Evolutionary conservation across 2,888 invertebrate species (phyloP).

Genomic region (Noctua janthe): DNA sequence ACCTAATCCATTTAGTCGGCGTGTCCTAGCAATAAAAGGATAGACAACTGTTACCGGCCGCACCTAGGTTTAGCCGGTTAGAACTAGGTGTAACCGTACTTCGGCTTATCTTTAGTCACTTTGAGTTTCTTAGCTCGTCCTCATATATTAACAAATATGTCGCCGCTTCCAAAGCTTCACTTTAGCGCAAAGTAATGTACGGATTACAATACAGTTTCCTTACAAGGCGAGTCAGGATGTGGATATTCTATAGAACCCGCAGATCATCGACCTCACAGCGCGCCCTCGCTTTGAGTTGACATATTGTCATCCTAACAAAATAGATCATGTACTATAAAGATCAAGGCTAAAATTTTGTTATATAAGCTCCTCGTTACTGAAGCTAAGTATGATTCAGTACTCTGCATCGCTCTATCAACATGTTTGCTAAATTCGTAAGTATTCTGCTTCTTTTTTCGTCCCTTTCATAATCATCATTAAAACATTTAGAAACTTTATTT

Average conservation of each 20-base stretch:
- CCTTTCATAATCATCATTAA: constrained; percentile 13
- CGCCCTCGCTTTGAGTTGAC: constrained; percentile 68
- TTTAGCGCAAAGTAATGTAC: constrained; percentile 23
- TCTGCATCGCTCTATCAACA: constrained; percentile 77
- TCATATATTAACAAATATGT: constrained; percentile 30
- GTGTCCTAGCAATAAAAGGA: too few relatives aligned
- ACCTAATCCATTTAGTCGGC: too few relatives aligned
- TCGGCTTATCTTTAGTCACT: constrained; percentile 6
- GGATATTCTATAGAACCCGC: constrained; percentile 64
- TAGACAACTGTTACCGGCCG: too few relatives aligned
- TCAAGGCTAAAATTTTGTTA: constrained; percentile 80
- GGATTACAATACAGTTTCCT: constrained; percentile 61
- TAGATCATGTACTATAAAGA: constrained; percentile 75
- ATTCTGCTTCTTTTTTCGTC: constrained; percentile 31
- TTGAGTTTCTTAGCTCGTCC: constrained; percentile 30
- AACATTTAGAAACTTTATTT: constrained; percentile 14
- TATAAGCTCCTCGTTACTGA: constrained; percentile 74
- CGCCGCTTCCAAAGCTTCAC: constrained; percentile 32
- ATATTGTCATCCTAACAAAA: constrained; percentile 75
- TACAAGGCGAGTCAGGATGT: constrained; percentile 75
- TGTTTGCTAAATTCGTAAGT: constrained; percentile 84
- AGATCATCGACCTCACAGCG: constrained; percentile 75
- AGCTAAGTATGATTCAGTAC: constrained; percentile 75
- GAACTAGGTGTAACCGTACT: too few relatives aligned
- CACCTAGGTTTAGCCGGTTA: too few relatives aligned